A percentile compares a stretch with the other conserved stretches of the same genome.
Conservation (phyloP, 2,888 invertebrate genomes). For the Gandaritis pyraliata region DNA sequence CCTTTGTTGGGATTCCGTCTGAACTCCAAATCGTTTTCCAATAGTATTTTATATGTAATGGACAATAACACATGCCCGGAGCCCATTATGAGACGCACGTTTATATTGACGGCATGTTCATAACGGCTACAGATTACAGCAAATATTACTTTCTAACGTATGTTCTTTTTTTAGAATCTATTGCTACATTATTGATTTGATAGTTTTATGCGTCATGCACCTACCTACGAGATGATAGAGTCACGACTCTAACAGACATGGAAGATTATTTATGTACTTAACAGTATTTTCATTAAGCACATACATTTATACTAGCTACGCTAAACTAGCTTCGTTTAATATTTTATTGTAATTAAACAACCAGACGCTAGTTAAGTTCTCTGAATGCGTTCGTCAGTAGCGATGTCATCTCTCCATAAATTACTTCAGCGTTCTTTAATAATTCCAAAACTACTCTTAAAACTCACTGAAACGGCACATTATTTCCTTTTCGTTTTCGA, state of each 20-base stretch:
- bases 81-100: constrained; percentile 53
- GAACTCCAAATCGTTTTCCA: constrained; percentile 77
- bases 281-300: no score
- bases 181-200: no score
- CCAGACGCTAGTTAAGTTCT: not conserved
- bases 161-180: no score
- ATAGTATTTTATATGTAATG: constrained; percentile 76
- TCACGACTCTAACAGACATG: no score
- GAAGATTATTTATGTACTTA: no score
- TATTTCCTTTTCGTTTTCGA: constrained; percentile 55
- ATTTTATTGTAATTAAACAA: not conserved
- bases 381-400: constrained; percentile 20
- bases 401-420: constrained; percentile 38
- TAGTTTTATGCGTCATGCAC: no score
- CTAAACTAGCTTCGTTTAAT: no score
- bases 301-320: no score
- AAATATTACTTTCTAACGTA: constrained; percentile 4
- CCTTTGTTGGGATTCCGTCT: constrained; percentile 57
- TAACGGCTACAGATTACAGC: constrained; percentile 44
- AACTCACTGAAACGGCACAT: constrained; percentile 45
- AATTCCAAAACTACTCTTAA: constrained; percentile 37
- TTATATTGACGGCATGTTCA: constrained; percentile 48
- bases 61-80: constrained; percentile 70
- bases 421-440: constrained; percentile 32
- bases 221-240: no score